Percentiles rank a stretch among this genome's conserved stretches.
phyloP scores from a whole-genome alignment of 2,797 vertebrate species.

The Lates japonicus region DNA sequence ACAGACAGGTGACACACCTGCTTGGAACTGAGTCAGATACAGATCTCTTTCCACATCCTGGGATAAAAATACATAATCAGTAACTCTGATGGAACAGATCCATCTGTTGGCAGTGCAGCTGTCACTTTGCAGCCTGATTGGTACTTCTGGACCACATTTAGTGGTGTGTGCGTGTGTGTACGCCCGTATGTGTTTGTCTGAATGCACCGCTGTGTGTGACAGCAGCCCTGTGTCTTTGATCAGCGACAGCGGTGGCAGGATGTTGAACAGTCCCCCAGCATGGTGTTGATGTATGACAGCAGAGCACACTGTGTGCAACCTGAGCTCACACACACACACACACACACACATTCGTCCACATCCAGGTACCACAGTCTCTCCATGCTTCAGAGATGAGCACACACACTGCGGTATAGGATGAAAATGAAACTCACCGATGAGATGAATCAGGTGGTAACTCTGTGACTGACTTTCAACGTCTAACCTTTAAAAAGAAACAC shows the following conservation, averaged over 20 bases:
- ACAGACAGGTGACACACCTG: constrained; percentile 35
- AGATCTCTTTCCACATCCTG: constrained; percentile 64
- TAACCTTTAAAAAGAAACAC: background rate
- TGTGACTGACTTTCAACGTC: background rate
- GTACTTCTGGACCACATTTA: constrained; percentile 38
- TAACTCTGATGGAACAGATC: constrained; percentile 56
- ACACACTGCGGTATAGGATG: background rate
- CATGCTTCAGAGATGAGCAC: background rate
- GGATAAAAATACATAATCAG: constrained; percentile 47
- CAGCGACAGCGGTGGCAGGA: constrained; percentile 56
- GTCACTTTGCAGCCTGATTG: constrained; percentile 49
- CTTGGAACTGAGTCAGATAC: constrained; percentile 50
- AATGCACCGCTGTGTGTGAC: constrained; percentile 40
- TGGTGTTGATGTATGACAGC: constrained; percentile 63
- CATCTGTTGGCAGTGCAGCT: constrained; percentile 60
- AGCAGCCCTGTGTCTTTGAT: constrained; percentile 67
- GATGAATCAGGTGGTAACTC: background rate
- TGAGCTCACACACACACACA: constrained; percentile 2
- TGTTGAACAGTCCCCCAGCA: constrained; percentile 56
- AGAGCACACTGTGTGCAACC: constrained; percentile 32
- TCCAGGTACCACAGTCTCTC: background rate
- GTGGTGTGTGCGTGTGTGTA: constrained; percentile 7
- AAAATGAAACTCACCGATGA: background rate
- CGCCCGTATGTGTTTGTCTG: constrained; percentile 8
- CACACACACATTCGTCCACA: constrained; percentile 6